These are phyloP conservation scores for Manacus vitellinus DNA, from an alignment of 2,113 vertebrate species.

Conservation along the genomic window DNA sequence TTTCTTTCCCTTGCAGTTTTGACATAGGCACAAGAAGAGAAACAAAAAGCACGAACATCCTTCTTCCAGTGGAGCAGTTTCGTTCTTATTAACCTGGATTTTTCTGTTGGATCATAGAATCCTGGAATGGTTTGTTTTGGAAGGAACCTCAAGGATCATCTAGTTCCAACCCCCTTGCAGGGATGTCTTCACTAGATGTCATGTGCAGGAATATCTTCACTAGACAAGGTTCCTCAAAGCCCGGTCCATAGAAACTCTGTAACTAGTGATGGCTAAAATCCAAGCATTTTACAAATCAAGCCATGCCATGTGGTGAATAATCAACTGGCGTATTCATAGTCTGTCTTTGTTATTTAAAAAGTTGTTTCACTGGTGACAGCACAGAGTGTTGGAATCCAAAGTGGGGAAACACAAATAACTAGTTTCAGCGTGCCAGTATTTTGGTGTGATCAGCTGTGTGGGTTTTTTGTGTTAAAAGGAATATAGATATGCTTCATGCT, in stretches of 20 bases:
- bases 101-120: background rate
- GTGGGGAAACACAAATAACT: background rate
- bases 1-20: background rate
- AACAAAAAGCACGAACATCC: background rate
- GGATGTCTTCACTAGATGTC: too few relatives aligned
- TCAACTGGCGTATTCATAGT: background rate
- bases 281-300: background rate
- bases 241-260: background rate
- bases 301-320: background rate
- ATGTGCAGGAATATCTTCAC: too few relatives aligned
- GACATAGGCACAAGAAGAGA: background rate
- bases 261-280: background rate
- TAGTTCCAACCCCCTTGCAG: background rate
- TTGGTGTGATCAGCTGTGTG: background rate
- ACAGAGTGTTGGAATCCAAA: background rate
- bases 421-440: background rate
- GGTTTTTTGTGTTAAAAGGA: background rate
- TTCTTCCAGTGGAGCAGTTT: background rate
- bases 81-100: background rate
- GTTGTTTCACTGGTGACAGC: background rate
- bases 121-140: background rate
- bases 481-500: background rate
- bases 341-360: background rate
- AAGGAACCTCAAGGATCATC: background rate
- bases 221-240: background rate